phyloP scores from a whole-genome alignment of 2,113 vertebrate species.

The Datnioides undecimradiatus region DNA sequence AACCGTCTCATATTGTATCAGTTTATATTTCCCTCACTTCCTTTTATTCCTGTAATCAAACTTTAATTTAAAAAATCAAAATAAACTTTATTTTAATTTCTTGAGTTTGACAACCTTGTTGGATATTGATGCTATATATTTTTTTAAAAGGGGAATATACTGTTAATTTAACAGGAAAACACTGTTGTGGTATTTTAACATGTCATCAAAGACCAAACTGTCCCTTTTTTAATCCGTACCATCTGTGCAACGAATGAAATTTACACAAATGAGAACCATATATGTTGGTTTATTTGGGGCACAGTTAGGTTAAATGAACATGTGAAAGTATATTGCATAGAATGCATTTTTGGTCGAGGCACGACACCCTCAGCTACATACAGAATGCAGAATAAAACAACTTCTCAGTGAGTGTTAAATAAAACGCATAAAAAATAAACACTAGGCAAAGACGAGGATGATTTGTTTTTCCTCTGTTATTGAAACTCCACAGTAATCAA shows the following conservation, averaged over 20 bases:
- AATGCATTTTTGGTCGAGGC: slow-evolving; percentile 62
- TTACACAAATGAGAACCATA: slow-evolving; percentile 37
- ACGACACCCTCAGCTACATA: slow-evolving; percentile 33
- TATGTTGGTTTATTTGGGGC: slow-evolving; percentile 79
- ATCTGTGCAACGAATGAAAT: slow-evolving; percentile 16
- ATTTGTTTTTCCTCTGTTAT: slow-evolving; percentile 17
- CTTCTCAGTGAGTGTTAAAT: slow-evolving; percentile 24
- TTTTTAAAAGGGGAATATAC: slow-evolving; percentile 32
- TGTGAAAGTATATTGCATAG: slow-evolving; percentile 81
- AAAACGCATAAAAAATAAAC: slow-evolving; percentile 31
- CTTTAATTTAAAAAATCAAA: slow-evolving; percentile 29
- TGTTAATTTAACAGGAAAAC: slow-evolving; percentile 43
- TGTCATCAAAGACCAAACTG: slow-evolving; percentile 3
- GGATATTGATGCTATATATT: background rate
- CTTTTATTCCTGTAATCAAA: slow-evolving; percentile 53
- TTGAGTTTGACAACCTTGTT: background rate
- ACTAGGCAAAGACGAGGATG: slow-evolving; percentile 8
- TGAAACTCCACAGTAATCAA: slow-evolving; percentile 11
- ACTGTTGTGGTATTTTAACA: slow-evolving; percentile 25
- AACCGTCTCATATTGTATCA: slow-evolving; percentile 23
- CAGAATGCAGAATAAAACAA: slow-evolving; percentile 29
- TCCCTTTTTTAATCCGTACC: background rate
- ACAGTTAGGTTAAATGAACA: slow-evolving; percentile 69
- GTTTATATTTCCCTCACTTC: slow-evolving; percentile 28
- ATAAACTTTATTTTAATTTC: slow-evolving; percentile 32